Percentiles rank a stretch among this genome's conserved stretches.
Conservation (phyloP, 2,113 vertebrate genomes). For the Platanista minor region DNA sequence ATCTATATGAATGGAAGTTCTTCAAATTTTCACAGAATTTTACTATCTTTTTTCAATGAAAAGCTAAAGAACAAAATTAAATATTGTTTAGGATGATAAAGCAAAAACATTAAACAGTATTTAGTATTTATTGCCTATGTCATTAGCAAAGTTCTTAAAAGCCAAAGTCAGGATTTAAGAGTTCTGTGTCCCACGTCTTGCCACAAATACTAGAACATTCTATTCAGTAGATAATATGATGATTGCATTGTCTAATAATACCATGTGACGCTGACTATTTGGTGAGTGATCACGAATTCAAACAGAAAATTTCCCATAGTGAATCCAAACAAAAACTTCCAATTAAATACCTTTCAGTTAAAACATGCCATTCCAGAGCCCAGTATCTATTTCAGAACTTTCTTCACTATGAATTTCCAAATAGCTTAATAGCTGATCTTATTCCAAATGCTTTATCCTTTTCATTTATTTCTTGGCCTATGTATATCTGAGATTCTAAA, state of each 20-base stretch:
- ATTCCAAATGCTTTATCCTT: neutral
- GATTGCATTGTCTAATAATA: constrained; percentile 23
- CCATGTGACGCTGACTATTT: neutral
- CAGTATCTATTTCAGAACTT: neutral
- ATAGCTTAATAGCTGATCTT: constrained; percentile 7
- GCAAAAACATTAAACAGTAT: neutral
- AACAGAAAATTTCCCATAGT: neutral
- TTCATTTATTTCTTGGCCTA: constrained; percentile 38
- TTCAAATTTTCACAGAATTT: neutral
- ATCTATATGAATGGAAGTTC: neutral
- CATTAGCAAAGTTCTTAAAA: constrained; percentile 2
- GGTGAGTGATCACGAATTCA: neutral
- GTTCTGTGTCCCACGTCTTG: neutral
- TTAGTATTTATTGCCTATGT: neutral
- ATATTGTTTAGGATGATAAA: neutral
- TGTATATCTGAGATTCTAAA: constrained; percentile 19
- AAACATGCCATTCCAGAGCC: neutral
- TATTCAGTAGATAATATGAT: neutral
- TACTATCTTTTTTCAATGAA: neutral
- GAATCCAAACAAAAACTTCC: constrained; percentile 34
- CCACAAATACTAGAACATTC: neutral
- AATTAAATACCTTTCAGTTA: constrained; percentile 12
- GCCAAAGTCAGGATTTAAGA: neutral
- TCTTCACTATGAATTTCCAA: constrained; percentile 21
- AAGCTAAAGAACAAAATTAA: neutral